Evolutionary conservation across 1,140 invertebrate genomes (phyloP).

Genomic region (Caenorhabditis brenneri): DNA sequence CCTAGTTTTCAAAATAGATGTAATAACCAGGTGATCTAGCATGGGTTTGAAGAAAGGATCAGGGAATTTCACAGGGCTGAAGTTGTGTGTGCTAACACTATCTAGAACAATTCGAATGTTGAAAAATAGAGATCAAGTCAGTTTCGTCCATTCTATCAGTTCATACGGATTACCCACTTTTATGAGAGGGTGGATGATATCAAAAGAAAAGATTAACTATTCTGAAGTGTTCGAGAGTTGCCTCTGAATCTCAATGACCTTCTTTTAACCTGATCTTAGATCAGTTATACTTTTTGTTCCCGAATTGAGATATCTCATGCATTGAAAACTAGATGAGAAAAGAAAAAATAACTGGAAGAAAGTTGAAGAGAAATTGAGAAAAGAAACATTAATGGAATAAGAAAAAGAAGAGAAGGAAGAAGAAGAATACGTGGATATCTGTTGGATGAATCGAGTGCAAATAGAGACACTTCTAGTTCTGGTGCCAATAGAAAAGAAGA

Average conservation of each 20-base stretch:
- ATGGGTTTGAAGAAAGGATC: too few species aligned
- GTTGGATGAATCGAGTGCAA: slow-evolving; percentile 40
- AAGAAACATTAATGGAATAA: neutral
- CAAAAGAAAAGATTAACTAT: neutral
- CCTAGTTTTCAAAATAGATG: too few species aligned
- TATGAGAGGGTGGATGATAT: neutral
- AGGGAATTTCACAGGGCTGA: too few species aligned
- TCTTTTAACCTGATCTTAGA: neutral
- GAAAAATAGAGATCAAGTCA: too few species aligned
- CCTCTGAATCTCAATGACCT: neutral
- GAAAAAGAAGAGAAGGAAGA: neutral
- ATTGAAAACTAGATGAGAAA: neutral
- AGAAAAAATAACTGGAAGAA: neutral
- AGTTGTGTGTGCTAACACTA: too few species aligned
- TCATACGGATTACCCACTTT: neutral
- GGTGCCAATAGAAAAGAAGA: slow-evolving; percentile 5
- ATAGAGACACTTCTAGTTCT: slow-evolving; percentile 19
- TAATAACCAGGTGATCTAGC: too few species aligned
- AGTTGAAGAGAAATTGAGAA: neutral
- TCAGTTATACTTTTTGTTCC: neutral
- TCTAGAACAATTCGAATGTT: too few species aligned
- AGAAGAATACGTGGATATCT: slow-evolving; percentile 11
- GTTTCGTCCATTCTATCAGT: neutral
- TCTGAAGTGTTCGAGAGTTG: neutral
- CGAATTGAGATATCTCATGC: neutral